phyloP scores from a whole-genome alignment of 2,113 vertebrate species.

The Buteo buteo region DNA sequence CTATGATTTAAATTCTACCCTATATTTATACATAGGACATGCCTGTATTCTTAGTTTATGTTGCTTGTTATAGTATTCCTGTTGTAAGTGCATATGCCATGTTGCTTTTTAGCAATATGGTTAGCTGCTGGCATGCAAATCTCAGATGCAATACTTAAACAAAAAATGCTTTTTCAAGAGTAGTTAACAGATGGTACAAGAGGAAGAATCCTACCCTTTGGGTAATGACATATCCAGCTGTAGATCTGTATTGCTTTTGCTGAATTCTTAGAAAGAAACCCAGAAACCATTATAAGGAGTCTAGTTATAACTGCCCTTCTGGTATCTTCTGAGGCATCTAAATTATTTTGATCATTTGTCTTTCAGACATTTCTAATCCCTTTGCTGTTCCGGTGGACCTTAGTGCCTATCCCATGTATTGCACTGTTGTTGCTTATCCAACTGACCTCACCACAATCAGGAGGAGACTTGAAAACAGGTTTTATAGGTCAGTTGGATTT shows the following conservation, averaged over 20 bases:
- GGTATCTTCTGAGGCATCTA: not conserved
- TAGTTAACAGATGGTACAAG: not conserved
- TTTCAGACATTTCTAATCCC: slow-evolving; percentile 90
- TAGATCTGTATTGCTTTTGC: not conserved
- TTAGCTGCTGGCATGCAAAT: not conserved
- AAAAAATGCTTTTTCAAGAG: not conserved
- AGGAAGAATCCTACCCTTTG: not conserved
- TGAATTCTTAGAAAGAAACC: not conserved
- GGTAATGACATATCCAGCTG: not conserved
- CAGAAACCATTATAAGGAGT: not conserved
- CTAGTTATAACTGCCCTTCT: not conserved
- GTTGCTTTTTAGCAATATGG: not conserved
- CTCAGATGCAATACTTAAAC: not conserved
- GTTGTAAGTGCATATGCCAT: not conserved
- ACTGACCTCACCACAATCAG: slow-evolving; percentile 93
- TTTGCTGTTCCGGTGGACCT: slow-evolving; percentile 93
- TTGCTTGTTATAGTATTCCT: not conserved
- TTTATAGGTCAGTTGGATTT: slow-evolving; percentile 83
- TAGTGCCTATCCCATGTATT: slow-evolving; percentile 93
- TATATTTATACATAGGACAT: not conserved
- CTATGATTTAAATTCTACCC: not conserved
- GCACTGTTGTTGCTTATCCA: slow-evolving; percentile 94
- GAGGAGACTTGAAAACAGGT: slow-evolving; percentile 90
- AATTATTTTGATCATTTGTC: not conserved
- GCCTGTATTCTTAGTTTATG: not conserved